These are phyloP conservation scores for Phymanthus crucifer DNA, from an alignment of 92 coral and sea anemone genomes.

Conservation along the genomic window DNA sequence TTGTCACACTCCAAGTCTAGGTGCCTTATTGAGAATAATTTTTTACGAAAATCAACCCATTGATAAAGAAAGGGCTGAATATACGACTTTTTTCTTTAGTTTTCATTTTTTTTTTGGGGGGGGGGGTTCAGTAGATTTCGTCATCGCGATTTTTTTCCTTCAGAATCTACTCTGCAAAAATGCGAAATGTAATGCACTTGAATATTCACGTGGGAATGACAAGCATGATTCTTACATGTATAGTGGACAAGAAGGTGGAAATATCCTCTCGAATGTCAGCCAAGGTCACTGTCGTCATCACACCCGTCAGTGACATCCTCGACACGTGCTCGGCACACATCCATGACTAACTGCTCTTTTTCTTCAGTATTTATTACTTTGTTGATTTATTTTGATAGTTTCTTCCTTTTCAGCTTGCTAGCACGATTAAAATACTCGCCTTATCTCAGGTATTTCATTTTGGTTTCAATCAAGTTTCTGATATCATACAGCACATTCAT, in stretches of 20 bases:
- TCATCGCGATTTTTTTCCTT: too few species aligned
- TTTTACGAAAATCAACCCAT: too few species aligned
- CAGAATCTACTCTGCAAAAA: too few species aligned
- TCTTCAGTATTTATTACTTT: background rate
- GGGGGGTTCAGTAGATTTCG: too few species aligned
- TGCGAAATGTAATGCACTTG: too few species aligned
- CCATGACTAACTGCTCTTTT: background rate
- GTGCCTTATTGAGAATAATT: too few species aligned
- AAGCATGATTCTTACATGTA: background rate
- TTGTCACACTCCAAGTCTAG: too few species aligned
- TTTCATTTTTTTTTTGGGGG: background rate
- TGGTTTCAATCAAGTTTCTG: background rate
- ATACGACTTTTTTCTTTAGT: too few species aligned
- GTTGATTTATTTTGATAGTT: background rate
- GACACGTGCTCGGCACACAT: background rate
- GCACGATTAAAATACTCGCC: background rate
- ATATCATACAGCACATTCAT: too few species aligned
- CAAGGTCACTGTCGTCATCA: conserved; percentile 2
- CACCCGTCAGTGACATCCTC: background rate
- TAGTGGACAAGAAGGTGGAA: too few species aligned
- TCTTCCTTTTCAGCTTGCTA: conserved; percentile 6
- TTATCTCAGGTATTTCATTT: background rate
- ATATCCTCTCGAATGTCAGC: background rate
- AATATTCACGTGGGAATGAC: too few species aligned
- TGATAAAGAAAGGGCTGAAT: too few species aligned